Evolutionary conservation across 1,140 invertebrate species (phyloP), one percentile per base, ranked within the genome.

Genomic region (Drosophila nannoptera): DNA sequence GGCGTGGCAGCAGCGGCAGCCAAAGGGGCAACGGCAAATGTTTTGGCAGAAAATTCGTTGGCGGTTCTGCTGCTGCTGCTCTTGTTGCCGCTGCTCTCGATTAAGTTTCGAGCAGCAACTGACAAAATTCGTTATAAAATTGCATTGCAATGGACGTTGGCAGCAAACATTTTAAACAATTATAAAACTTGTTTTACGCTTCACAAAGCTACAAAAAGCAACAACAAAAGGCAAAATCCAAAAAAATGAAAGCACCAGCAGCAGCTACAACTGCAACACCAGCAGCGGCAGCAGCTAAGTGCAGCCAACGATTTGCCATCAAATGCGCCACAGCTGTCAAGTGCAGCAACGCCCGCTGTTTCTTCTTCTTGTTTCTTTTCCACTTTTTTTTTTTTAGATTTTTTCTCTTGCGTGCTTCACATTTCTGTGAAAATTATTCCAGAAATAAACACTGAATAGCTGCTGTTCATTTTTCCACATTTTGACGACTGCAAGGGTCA

Each of bases 181-280:
- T 84, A 84, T 84, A 86, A 84, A 84, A 84, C 80, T 84, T 84
- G 80, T 84, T 84, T 84, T 80, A 84, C 80, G 80, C 80, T 84
- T 69, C 76, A 83, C 73, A 84, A 70, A 65, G 76, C 81, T 71
- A 86, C 69, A 80, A 54, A 72, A 62, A 62, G 56, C 43, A 65
- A 69, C 5, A 11, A 46, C 49, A 56, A 31, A 11, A 4, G 50
- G 29, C 8, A 77, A 81, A 46, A 32, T 52, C 3, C 9, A 59
- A 50, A 55, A 46, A 29, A 35, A 56, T 22, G 22, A 22, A 22
- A 22, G 22, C 22, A 42, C 16, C 64, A 69, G 35, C 52, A 73
- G n/a, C 33, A 67, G 14, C 40, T 46, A n/a, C 43, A 62, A 22
- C 50, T 55, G 45, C 45, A 75, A 29, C 59, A 40, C n/a, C n/a